Conservation (phyloP, 1,140 invertebrate genomes). For the Cydia amplana region DNA sequence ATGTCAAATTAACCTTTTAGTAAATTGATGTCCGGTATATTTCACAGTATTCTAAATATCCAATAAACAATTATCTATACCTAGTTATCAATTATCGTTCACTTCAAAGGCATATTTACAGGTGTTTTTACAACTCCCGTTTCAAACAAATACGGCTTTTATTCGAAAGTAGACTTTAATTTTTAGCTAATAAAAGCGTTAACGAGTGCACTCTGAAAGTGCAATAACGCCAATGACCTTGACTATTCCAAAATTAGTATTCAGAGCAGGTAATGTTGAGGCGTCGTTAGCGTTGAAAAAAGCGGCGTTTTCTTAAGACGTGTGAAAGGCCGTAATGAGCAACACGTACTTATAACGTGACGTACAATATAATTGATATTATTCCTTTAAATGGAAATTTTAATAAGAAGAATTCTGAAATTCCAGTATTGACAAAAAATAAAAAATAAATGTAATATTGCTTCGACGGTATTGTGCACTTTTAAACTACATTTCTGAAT, state of each 20-base stretch:
- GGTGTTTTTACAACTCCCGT: neutral
- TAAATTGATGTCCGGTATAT: constrained; percentile 13
- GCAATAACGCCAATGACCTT: neutral
- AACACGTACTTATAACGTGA: constrained; percentile 13
- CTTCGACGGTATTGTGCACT: too few relatives aligned
- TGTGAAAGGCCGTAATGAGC: constrained; percentile 26
- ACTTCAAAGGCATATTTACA: constrained; percentile 6
- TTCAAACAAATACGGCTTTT: neutral
- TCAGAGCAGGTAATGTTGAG: neutral
- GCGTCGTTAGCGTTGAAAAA: constrained; percentile 22
- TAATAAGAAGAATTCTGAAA: neutral
- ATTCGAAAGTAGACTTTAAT: constrained; percentile 10
- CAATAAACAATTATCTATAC: constrained; percentile 28
- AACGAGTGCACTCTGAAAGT: neutral
- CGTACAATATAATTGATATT: constrained; percentile 7
- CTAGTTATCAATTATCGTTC: constrained; percentile 15
- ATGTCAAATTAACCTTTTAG: constrained; percentile 1
- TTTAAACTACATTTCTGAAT: too few relatives aligned
- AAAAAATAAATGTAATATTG: too few relatives aligned
- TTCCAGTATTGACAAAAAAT: neutral
- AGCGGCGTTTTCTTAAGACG: constrained; percentile 20
- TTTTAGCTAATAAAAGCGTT: neutral
- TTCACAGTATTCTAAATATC: constrained; percentile 14
- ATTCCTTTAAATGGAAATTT: neutral
- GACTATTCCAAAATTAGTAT: constrained; percentile 20